Conservation (phyloP, 2,888 invertebrate species). For the Aleiodes testaceus region DNA sequence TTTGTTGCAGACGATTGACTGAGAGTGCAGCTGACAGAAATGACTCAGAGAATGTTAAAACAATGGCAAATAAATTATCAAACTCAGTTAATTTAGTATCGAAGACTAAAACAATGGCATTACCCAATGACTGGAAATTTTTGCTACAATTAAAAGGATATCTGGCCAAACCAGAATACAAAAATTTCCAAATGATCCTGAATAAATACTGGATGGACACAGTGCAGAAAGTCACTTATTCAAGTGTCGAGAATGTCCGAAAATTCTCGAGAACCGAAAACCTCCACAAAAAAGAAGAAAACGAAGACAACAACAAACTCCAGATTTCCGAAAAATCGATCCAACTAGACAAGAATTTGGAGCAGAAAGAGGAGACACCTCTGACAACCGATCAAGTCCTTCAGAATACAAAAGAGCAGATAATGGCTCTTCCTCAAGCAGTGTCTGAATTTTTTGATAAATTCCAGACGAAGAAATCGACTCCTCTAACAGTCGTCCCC, state of each 20-base stretch:
- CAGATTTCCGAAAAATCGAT: conserved; percentile 28
- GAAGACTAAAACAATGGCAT: conserved; percentile 65
- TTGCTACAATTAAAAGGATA: conserved; percentile 73
- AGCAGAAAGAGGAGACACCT: conserved; percentile 39
- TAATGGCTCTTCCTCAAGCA: conserved; percentile 70
- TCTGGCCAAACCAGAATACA: conserved; percentile 71
- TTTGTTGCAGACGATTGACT: conserved; percentile 57
- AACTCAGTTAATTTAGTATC: conserved; percentile 53
- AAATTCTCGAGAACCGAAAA: conserved; percentile 53
- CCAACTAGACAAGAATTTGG: neutral
- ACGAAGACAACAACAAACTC: conserved; percentile 44
- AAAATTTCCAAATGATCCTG: conserved; percentile 72
- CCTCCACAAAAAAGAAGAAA: conserved; percentile 38
- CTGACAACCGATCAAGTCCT: conserved; percentile 34
- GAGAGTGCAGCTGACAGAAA: conserved; percentile 56
- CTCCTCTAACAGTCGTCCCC: conserved; percentile 63
- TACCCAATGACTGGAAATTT: conserved; percentile 73
- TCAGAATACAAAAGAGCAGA: conserved; percentile 47
- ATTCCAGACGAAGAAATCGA: conserved; percentile 55
- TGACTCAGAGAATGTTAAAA: conserved; percentile 50
- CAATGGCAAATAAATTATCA: conserved; percentile 54
- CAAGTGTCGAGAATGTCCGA: conserved; percentile 61
- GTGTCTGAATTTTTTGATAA: conserved; percentile 71
- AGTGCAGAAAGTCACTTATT: conserved; percentile 73
- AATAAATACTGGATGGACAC: conserved; percentile 75